Conservation (phyloP, 2,797 vertebrate genomes). For the Brachyrhaphis roseni region DNA sequence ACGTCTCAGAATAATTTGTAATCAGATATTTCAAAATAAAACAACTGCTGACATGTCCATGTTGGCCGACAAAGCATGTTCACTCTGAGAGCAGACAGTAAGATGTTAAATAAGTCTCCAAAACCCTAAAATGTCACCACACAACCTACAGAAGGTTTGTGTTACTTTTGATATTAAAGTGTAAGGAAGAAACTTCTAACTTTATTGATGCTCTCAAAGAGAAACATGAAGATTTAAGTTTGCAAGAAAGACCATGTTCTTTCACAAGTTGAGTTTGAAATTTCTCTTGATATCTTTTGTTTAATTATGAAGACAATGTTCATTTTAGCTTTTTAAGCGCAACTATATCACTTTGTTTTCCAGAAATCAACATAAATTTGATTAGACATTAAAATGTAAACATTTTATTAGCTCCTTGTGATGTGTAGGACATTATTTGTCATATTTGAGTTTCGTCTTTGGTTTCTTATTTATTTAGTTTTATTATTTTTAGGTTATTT, state of each 20-base stretch:
- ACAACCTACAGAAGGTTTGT: not conserved
- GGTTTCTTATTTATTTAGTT: not conserved
- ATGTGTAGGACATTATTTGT: not conserved
- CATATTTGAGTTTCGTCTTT: not conserved
- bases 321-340: not conserved
- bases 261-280: not conserved
- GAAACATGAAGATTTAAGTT: not conserved
- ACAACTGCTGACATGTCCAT: not conserved
- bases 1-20: not conserved
- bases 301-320: not conserved
- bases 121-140: not conserved
- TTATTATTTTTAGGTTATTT: not conserved
- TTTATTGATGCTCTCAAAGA: not conserved
- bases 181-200: not conserved
- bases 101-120: not conserved
- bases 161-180: conserved; percentile 3
- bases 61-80: not conserved
- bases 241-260: not conserved
- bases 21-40: not conserved
- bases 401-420: not conserved
- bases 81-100: not conserved
- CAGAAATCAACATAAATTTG: not conserved
- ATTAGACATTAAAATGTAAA: not conserved
- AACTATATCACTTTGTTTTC: not conserved
- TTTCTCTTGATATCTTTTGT: not conserved